Percentiles rank a stretch among this genome's conserved stretches.
Conservation (phyloP, 2,888 invertebrate species). For the Athalia cordata region DNA sequence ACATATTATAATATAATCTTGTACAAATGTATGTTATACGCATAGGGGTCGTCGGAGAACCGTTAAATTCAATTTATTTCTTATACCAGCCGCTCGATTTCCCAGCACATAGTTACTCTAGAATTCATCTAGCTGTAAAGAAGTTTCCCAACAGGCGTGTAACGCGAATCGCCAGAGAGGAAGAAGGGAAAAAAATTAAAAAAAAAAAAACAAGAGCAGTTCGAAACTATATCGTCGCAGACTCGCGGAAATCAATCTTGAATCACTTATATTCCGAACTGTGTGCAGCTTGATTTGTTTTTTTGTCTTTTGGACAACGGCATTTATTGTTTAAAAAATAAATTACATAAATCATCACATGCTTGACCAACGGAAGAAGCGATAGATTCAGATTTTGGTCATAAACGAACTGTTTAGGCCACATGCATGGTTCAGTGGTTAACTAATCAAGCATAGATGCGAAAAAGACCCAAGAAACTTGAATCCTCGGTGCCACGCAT, state of each 20-base stretch:
- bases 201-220: too few relatives aligned
- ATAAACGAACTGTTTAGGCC: not conserved
- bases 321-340: too few relatives aligned
- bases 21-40: conserved; percentile 45
- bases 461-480: conserved; percentile 39
- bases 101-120: not conserved
- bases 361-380: too few relatives aligned
- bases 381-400: too few relatives aligned
- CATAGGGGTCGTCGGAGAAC: conserved; percentile 50
- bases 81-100: conserved; percentile 20
- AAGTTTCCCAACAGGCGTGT: not conserved
- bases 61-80: conserved; percentile 41
- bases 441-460: conserved; percentile 40
- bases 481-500: conserved; percentile 37
- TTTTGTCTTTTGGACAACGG: too few relatives aligned
- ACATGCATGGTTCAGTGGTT: conserved; percentile 25
- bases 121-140: not conserved
- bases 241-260: too few relatives aligned
- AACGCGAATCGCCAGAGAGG: not conserved
- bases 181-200: not conserved
- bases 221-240: too few relatives aligned
- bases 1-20: too few relatives aligned
- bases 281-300: too few relatives aligned
- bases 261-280: too few relatives aligned
- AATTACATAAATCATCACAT: too few relatives aligned